A percentile compares a stretch with the other conserved stretches of the same genome.
Conservation (phyloP, 2,888 invertebrate species). For the Orthosia incerta region DNA sequence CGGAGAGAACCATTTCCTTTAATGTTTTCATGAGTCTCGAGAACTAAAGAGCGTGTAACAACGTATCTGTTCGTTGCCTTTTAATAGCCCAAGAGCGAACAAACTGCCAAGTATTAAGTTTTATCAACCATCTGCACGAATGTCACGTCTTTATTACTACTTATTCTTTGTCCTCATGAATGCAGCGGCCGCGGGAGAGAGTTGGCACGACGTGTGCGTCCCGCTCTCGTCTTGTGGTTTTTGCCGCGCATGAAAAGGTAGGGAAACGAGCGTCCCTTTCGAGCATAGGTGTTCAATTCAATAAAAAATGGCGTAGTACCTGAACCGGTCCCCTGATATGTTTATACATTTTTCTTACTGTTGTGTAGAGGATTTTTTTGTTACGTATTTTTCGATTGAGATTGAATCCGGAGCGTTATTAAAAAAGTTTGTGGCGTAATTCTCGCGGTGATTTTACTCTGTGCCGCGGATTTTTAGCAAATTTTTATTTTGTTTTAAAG, state of each 20-base stretch:
- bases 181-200: slow-evolving; percentile 78
- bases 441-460: slow-evolving; percentile 81
- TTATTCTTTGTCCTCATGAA: slow-evolving; percentile 90
- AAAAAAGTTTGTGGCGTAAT: slow-evolving; percentile 88
- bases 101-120: slow-evolving; percentile 89
- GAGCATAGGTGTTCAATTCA: slow-evolving; percentile 88
- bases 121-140: slow-evolving; percentile 90
- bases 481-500: slow-evolving; percentile 69
- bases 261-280: slow-evolving; percentile 82
- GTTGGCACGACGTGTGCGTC: slow-evolving; percentile 74
- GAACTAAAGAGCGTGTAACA: slow-evolving; percentile 88
- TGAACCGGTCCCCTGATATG: slow-evolving; percentile 88
- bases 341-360: slow-evolving; percentile 90
- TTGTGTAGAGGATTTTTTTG: slow-evolving; percentile 83
- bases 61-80: slow-evolving; percentile 87
- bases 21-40: slow-evolving; percentile 88
- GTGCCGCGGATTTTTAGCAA: slow-evolving; percentile 77
- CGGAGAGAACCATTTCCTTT: slow-evolving; percentile 84
- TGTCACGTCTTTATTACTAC: slow-evolving; percentile 90
- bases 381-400: slow-evolving; percentile 88
- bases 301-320: slow-evolving; percentile 91
- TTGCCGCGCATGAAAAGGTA: slow-evolving; percentile 79
- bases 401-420: slow-evolving; percentile 88
- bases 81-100: slow-evolving; percentile 87
- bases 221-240: slow-evolving; percentile 75